Conservation (phyloP, 92 coral and sea anemone genomes). For the Virgularia gustaviana region DNA sequence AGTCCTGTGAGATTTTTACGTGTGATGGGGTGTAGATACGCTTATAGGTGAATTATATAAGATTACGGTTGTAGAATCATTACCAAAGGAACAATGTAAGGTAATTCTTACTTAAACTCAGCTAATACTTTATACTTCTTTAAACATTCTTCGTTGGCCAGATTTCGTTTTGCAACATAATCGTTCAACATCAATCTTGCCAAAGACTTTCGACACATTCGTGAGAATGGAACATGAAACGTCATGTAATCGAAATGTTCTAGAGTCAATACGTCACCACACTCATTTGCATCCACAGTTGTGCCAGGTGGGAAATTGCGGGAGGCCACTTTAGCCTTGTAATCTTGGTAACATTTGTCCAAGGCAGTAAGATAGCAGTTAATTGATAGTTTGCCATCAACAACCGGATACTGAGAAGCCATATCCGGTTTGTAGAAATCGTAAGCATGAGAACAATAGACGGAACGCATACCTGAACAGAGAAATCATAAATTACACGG, state of each 20-base stretch:
- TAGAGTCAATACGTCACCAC: conserved; percentile 24
- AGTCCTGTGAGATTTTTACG: too few relatives aligned
- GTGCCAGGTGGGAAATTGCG: conserved; percentile 1
- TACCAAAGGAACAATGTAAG: neutral
- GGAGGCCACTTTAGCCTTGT: conserved; percentile 55
- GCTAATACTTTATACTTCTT: conserved; percentile 58
- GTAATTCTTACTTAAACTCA: conserved; percentile 56
- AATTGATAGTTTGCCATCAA: conserved; percentile 87
- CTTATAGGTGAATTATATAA: too few relatives aligned
- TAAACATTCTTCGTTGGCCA: conserved; percentile 38
- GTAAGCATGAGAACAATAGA: conserved; percentile 84
- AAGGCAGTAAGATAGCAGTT: conserved; percentile 80
- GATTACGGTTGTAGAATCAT: neutral
- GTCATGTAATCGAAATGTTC: conserved; percentile 71
- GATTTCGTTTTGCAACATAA: conserved; percentile 47
- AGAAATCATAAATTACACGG: neutral
- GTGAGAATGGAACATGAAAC: conserved; percentile 91
- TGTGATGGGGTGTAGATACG: too few relatives aligned
- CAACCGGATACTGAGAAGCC: conserved; percentile 89
- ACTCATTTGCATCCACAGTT: neutral
- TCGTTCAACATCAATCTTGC: conserved; percentile 84
- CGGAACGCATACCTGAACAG: conserved; percentile 73
- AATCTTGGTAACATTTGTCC: conserved; percentile 76
- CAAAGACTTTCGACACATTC: conserved; percentile 81
- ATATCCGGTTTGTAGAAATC: conserved; percentile 96